Percentiles rank a stretch among this genome's conserved stretches.
phyloP scores from a whole-genome alignment of 2,113 vertebrate genomes.

The Leptosomus discolor region DNA sequence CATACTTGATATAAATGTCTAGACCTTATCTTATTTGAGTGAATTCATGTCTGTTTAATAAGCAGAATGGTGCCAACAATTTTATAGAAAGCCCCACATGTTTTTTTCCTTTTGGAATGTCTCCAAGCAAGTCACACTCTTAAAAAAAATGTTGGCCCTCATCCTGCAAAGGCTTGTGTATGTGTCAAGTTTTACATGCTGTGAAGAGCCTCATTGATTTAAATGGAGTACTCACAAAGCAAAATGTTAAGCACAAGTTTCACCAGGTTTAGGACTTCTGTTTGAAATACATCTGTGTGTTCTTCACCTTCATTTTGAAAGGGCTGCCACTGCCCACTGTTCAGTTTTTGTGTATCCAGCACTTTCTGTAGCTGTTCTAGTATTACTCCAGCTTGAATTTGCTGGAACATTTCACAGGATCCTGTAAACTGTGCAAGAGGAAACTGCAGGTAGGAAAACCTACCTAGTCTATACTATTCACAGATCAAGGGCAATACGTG shows the following conservation, averaged over 20 bases:
- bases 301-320: background rate
- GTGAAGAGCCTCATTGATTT: conserved; percentile 14
- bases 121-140: conserved; percentile 37
- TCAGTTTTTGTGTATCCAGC: background rate
- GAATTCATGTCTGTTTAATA: conserved; percentile 21
- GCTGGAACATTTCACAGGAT: background rate
- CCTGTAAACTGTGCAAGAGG: background rate
- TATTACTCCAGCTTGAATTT: background rate
- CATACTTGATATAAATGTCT: background rate
- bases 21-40: conserved; percentile 25
- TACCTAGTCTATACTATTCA: background rate
- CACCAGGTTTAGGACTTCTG: background rate
- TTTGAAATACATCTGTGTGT: background rate
- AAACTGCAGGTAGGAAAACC: background rate
- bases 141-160: background rate
- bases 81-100: background rate
- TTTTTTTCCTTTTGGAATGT: background rate
- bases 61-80: conserved; percentile 6
- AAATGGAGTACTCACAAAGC: background rate
- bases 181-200: conserved; percentile 16
- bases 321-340: background rate
- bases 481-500: background rate
- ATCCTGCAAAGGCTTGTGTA: background rate
- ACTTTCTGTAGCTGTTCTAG: background rate
- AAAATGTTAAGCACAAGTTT: background rate